phyloP scores from a whole-genome alignment of 2,888 invertebrate species.

The Iselma pallidipennis region DNA sequence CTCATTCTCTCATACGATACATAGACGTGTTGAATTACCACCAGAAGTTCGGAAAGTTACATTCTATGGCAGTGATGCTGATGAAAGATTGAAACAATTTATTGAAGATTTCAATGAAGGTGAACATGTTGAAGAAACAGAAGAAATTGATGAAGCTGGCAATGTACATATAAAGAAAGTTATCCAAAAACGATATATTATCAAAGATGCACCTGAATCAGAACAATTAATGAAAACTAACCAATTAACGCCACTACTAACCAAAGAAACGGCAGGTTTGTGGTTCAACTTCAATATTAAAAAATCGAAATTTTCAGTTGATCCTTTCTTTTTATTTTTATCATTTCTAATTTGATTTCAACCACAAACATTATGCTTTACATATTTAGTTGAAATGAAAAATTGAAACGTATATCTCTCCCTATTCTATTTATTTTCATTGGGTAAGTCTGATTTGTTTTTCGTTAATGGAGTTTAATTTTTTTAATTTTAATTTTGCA shows the following conservation, averaged over 20 bases:
- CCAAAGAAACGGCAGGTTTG: conserved; percentile 42
- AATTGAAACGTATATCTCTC: background rate
- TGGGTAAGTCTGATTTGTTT: conserved; percentile 12
- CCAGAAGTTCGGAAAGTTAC: conserved; percentile 60
- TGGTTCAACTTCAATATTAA: conserved; percentile 21
- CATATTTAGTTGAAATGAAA: background rate
- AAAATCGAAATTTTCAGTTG: conserved; percentile 14
- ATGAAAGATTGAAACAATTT: conserved; percentile 58
- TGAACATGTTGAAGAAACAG: conserved; percentile 58
- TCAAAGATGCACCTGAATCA: conserved; percentile 41
- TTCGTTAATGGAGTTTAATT: conserved; percentile 6
- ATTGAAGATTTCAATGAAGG: conserved; percentile 59
- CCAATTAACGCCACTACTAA: conserved; percentile 19
- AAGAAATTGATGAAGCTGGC: conserved; percentile 59
- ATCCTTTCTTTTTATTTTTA: conserved; percentile 16
- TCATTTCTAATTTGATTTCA: conserved; percentile 9
- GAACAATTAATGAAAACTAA: conserved; percentile 25
- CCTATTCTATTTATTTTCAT: conserved; percentile 12
- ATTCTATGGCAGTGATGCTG: conserved; percentile 60
- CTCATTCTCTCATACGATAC: conserved; percentile 56
- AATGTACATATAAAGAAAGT: conserved; percentile 60
- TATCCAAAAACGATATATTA: conserved; percentile 57
- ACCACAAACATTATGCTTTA: conserved; percentile 17
- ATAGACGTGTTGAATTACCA: conserved; percentile 58
- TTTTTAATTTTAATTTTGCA: conserved; percentile 12